Base-by-base conservation (phyloP, 2,888 invertebrate species). In the Drosophila subquinaria region DNA sequence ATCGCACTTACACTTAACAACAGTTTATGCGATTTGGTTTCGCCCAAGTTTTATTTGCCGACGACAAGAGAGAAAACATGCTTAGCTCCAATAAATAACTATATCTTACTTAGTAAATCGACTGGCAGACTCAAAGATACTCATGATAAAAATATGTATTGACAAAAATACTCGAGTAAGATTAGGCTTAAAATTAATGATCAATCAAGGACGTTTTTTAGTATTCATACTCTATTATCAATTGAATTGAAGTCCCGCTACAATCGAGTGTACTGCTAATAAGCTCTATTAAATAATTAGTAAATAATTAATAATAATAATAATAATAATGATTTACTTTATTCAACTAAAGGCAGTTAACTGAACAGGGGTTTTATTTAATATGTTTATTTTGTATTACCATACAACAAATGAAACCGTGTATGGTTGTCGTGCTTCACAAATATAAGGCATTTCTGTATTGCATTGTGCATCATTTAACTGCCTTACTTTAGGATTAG, bases 21-120 rank as follows among this genome's bases (percentile, higher is more conserved):
- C 82, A 79, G 74, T 81, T 79, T 79, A 79, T 79, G 81, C 74
- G 81, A 81, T 78, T 81, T 77, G 70, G 55, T 74, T 59, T 76
- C 63, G 67, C 62, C 60, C 59, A 76, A 79, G 59, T 80, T 79
- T 76, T 66, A 69, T 69, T 69, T 57, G 60, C 63, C 53, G 52
- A 59, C 61, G 40, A 59, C 60, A 51, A 63, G 11, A 50, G 17
- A 13, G 33, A 35, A 35, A 38, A 59, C 48, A 48, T 23, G 17
- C 47, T 59, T 48, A 56, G 33, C 13, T 27, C 27, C 27, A 27
- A 27, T 27, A 27, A 27, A 27, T 27, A 27, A 27, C 27, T 27
- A 1, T 27, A 6, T 27, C 33, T 42, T 33, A 55, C 42, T 33
- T 3, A 42, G 30, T 13, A 4, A 20, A 55, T 55, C 13, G 33